Evolutionary conservation across 2,113 vertebrate species (phyloP), one percentile per base, ranked within the genome.

Genomic region (Myrmecobius fasciatus): DNA sequence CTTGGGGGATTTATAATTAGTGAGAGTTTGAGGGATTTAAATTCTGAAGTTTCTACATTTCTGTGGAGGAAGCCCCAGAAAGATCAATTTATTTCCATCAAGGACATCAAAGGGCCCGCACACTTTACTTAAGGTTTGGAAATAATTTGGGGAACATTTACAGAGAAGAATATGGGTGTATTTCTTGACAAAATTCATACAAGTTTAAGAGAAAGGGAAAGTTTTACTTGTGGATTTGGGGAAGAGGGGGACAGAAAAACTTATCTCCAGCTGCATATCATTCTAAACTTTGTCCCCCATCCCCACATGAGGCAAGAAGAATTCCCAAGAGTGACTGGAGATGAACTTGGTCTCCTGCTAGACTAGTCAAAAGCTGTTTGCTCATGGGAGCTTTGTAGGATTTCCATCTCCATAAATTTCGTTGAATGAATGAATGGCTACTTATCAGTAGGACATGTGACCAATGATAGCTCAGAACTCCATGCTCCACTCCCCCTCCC

Each of bases 1-100:
- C 25, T 92, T n/a, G 93, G 24, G 92, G 75, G 60, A 95, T 53
- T 88, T n/a, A 31, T 11, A 93, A 49, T 53, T 89, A 93, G 49
- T 51, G 52, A 75, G 53, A 53, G 90, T 43, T 53, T 52, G 26
- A 88, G 43, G 31, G 9, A 6, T 48, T 93, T 14, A 52, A n/a
- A 83, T 83, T 8, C 56, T 91, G 60, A 53, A 94, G 88, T 88
- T 22, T 25, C 26, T 1, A 11, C 3, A 11, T 43, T 43, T 43
- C 67, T 43, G n/a, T 6, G 43, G 67, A 75, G 43, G 17, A 43
- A 75, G 17, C 67, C 36, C 67, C 36, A 75, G 67, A 83, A 43
- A 43, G 17, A 83, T 83, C 2, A 12, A 67, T 91, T 93, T 89
- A 93, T 67, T 95, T 53, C 48, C 24, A 28, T 93, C 36, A 5